Base-by-base conservation (phyloP, 2,113 vertebrate genomes). In the Phrynosoma platyrhinos region DNA sequence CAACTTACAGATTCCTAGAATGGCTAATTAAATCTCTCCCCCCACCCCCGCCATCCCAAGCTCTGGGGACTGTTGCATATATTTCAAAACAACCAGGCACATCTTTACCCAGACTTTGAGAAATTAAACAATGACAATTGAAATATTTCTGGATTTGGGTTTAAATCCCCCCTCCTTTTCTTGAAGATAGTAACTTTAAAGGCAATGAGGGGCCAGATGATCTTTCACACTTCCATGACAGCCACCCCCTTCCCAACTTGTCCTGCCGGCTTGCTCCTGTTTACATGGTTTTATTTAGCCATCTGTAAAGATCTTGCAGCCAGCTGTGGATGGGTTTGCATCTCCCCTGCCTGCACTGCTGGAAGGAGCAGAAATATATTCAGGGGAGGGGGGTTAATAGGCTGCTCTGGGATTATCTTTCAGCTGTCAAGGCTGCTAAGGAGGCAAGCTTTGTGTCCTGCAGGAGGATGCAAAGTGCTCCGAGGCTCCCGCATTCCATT, bases 401-500 rank as follows among this genome's bases (percentile, higher is more conserved):
- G 75, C 52, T 80, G 77, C 82, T 1, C 14, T 64, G 87, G 83
- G 72, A 90, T 91, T 88, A 27, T 79, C 12, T 82, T 62, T 92
- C 91, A 76, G 80, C 83, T 72, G 55, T 85, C 90, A 83, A 52
- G 58, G 20, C 7, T 78, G 12, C 84, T 1, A 18, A 88, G 84
- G 85, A 82, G 82, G 79, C 79, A 81, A 87, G 76, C 10, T 58
- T 89, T 85, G 83, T 71, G 66, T 0, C 58, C 77, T 13, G 6
- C 77, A 84, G 1, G 82, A 72, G 89, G 88, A 84, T 77, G 0
- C 12, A 79, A 86, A 47, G 88, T 86, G 72, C 42, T 72, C 81
- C 40, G 74, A 87, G 85, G 85, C 87, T 87, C 87, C 91, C 69
- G 16, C 58, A 10, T 16, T 79, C 83, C 82, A 86, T 14, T n/a